Base-by-base conservation (phyloP, 1,140 invertebrate species). In the Trypoxylus dichotomus region DNA sequence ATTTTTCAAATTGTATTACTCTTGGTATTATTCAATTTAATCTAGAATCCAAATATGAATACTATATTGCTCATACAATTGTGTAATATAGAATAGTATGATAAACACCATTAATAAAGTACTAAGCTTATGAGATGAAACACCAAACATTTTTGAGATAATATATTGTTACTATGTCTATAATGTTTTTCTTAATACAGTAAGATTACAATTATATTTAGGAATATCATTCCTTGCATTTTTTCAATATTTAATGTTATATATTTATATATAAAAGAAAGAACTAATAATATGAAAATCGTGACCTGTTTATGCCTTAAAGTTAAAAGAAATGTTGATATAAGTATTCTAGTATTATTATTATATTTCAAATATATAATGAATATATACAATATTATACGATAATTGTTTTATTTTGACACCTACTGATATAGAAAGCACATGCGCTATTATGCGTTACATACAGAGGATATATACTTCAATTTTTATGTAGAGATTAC, bases 291-390 rank as follows among this genome's bases (percentile, higher is more conserved):
- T 54, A 54, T 54, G 47, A n/a, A 54, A 54, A n/a, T 79, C 81
- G 81, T 81, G 81, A 82, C 81, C 81, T 81, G 81, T 79, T 81
- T 73, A 82, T 81, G 80, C 80, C 80, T 82, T 82, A 77, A 78
- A 80, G 47, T n/a, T 54, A 54, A 54, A 72, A 41, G 24, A 21
- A 24, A n/a, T 41, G 27, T 72, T 72, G 68, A 72, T 72, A 32
- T 72, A 72, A 54, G 47, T n/a, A 54, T 54, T 54, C 47, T 54
- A 54, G 47, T 54, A 54, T 54, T 54, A 54, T 54, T 54, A 54
- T 54, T 19, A 19, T 19, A n/a, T 19, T 54, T 54, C 47, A 54
- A 54, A 54, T 54, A 54, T 54, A 54, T 37, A 37, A 37, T 37
- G 5, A 54, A 54, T 54, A 54, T 54, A 54, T n/a, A 54, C 47